Evolutionary conservation across 2,888 invertebrate species (phyloP).

Genomic region (Mesodorylaimus sp.): DNA sequence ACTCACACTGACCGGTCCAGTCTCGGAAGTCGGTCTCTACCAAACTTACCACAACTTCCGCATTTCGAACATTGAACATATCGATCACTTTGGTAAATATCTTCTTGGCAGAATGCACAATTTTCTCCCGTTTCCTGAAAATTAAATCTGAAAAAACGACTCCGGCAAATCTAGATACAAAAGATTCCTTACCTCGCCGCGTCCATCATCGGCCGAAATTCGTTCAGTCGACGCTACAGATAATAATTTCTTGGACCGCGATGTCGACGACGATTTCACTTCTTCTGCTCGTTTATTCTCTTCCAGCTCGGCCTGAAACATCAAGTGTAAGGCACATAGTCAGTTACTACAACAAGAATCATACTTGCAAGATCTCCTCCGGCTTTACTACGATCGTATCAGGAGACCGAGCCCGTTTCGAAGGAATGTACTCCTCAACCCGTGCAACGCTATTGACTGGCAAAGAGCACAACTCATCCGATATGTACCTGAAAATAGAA

Average conservation of each 20-base stretch:
- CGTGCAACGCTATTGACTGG: constrained; percentile 74
- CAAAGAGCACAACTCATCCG: constrained; percentile 68
- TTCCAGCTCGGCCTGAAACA: too few species aligned
- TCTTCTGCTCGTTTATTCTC: too few species aligned
- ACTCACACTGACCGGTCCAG: not conserved
- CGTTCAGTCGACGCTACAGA: too few species aligned
- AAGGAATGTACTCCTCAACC: constrained; percentile 31
- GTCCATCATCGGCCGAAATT: too few species aligned
- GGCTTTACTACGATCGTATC: not conserved
- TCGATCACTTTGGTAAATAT: constrained; percentile 3
- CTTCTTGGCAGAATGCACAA: constrained; percentile 12
- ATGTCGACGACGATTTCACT: too few species aligned
- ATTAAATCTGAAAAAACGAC: constrained; percentile 16
- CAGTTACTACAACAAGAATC: too few species aligned
- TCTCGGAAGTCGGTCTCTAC: not conserved
- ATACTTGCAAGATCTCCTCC: too few species aligned
- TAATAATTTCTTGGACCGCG: too few species aligned
- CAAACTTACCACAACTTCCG: constrained; percentile 8
- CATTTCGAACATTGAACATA: constrained; percentile 9
- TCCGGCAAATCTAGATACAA: constrained; percentile 15
- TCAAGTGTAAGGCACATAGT: too few species aligned
- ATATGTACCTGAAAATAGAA: constrained; percentile 15
- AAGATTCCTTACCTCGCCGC: too few species aligned
- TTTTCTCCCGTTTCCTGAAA: constrained; percentile 3
- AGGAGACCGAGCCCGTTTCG: not conserved